phyloP scores from a whole-genome alignment of 2,888 invertebrate genomes.

The Cataglyphis cursor region DNA sequence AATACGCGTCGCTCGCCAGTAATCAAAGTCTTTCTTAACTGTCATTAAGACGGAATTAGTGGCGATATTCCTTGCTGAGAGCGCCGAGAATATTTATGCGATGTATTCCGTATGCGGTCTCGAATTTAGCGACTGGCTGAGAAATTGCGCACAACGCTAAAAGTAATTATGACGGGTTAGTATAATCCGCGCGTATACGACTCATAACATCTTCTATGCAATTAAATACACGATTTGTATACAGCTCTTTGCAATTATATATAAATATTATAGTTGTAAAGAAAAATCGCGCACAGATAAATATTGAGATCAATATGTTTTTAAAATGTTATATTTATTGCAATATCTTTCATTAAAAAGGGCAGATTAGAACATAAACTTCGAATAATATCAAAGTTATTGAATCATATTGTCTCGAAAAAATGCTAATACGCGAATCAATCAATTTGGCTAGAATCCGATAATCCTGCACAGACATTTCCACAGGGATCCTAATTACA shows the following conservation, averaged over 20 bases:
- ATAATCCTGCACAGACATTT: too few relatives aligned
- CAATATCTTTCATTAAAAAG: neutral
- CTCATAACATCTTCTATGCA: neutral
- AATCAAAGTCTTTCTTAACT: slow-evolving; percentile 10
- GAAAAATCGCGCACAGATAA: neutral
- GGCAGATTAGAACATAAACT: neutral
- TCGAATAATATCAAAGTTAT: neutral
- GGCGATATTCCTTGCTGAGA: neutral
- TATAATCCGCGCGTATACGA: neutral
- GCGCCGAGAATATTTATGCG: slow-evolving; percentile 12
- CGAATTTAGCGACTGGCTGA: slow-evolving; percentile 5
- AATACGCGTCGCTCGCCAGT: neutral
- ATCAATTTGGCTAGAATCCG: too few relatives aligned
- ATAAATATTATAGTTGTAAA: neutral
- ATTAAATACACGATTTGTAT: neutral
- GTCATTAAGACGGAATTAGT: slow-evolving; percentile 28
- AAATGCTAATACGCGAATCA: neutral
- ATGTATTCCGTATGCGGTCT: neutral
- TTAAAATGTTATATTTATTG: neutral
- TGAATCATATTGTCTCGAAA: slow-evolving; percentile 30
- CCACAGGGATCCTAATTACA: too few relatives aligned
- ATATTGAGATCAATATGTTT: neutral
- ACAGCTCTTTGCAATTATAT: neutral
- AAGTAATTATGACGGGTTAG: slow-evolving; percentile 24
- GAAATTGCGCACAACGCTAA: slow-evolving; percentile 8